Evolutionary conservation across 2,888 invertebrate genomes (phyloP).

Genomic region (Graphium colonna): DNA sequence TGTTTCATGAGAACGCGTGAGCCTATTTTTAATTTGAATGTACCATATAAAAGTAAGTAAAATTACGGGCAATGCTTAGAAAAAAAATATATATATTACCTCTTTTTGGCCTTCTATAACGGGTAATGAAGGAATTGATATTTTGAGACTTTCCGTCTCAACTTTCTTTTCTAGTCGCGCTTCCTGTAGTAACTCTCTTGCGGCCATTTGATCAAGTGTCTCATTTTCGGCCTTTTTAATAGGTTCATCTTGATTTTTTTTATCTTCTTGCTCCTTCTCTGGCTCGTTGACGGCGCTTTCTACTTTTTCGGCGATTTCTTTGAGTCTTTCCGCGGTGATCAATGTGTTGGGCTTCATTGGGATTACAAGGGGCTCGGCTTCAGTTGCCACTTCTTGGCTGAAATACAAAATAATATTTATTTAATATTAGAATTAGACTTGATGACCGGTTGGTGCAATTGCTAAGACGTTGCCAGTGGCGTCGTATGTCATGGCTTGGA

Average conservation of each 20-base stretch:
- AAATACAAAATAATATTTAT: constrained; percentile 35
- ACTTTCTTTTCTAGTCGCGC: constrained; percentile 58
- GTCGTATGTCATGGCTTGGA: too few relatives aligned
- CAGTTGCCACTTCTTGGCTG: constrained; percentile 76
- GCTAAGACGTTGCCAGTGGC: too few relatives aligned
- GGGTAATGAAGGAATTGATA: constrained; percentile 81
- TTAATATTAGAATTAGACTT: too few relatives aligned
- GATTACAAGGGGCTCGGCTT: constrained; percentile 82
- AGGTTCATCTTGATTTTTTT: constrained; percentile 17
- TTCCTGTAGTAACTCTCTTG: constrained; percentile 85
- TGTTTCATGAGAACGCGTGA: too few relatives aligned
- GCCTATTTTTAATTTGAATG: too few relatives aligned
- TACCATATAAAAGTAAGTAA: too few relatives aligned
- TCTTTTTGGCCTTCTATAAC: constrained; percentile 82
- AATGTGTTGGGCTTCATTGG: constrained; percentile 81
- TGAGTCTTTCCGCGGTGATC: constrained; percentile 71
- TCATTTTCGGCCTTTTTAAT: constrained; percentile 41
- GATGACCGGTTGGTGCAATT: too few relatives aligned
- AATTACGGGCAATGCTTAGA: too few relatives aligned
- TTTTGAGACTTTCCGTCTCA: constrained; percentile 58
- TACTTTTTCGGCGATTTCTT: constrained; percentile 71
- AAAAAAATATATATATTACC: constrained; percentile 42
- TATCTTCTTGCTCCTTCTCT: constrained; percentile 45
- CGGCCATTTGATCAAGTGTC: constrained; percentile 84
- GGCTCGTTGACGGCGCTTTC: constrained; percentile 75